Evolutionary conservation across 1,140 invertebrate genomes (phyloP), one percentile per base, ranked within the genome.

Genomic region (Trissolcus basalis): DNA sequence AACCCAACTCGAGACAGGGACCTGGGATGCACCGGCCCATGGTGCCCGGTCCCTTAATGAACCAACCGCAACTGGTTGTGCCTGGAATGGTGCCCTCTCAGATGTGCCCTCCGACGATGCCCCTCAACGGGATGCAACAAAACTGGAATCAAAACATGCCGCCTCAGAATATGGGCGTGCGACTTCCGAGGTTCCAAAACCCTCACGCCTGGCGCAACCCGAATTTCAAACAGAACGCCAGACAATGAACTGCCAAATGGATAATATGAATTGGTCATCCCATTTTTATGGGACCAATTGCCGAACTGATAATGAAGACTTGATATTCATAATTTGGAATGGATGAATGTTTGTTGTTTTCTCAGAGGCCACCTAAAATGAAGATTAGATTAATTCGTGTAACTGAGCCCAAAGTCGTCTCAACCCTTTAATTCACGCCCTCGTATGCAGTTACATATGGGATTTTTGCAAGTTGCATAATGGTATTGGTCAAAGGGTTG

Each of bases 121-220:
- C 0, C 12, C 9, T 10, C 1, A 49, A 48, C 39, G 51, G 51
- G 36, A 45, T 41, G 27, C 51, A 48, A 41, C 50, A 55, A 32
- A 4, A 11, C n/a, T 55, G 51, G 61, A 49, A 41, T 16, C 51
- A 36, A 15, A 55, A 61, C 33, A 14, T 41, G 11, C 33, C 15
- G 12, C n/a, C 49, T 10, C 61, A 44, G 43, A 6, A 8, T 7
- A 39, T 39, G 36, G n/a, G n/a, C n/a, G 13, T n/a, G 1, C 1
- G n/a, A 39, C 2, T 39, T 3, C 43, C 11, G 32, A 55, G 48
- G 48, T 10, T 9, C 33, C n/a, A 2, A 7, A 55, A 65, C 14
- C 35, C 61, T 27, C 35, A 55, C 9, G 8, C 7, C 2, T 65
- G 61, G 61, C 43, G 8, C 8, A 65, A 65, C 32, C 51, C 51